Evolutionary conservation across 1,140 invertebrate genomes (phyloP).

Genomic region (Thalassaphorura encarpata): DNA sequence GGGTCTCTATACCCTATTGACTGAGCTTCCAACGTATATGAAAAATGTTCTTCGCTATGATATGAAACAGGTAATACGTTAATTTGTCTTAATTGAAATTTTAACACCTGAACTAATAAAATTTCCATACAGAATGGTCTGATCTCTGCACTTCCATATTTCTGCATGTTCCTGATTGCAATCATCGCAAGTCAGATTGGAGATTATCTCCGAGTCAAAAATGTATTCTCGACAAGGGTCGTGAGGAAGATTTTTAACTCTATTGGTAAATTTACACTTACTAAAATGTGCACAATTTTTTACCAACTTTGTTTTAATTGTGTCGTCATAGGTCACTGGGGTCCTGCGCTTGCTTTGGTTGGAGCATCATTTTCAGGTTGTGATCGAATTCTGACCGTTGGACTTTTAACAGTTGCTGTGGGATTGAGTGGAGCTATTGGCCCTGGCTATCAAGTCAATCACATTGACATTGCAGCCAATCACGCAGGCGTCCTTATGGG

Average conservation of each 20-base stretch:
- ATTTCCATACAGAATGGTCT: slow-evolving; percentile 60
- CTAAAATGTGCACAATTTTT: background rate
- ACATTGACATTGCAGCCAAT: background rate
- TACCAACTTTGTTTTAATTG: slow-evolving; percentile 7
- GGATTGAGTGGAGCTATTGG: background rate
- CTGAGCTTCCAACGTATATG: slow-evolving; percentile 86
- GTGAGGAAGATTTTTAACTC: slow-evolving; percentile 61
- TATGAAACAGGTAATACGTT: too few relatives aligned
- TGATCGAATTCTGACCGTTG: slow-evolving; percentile 46
- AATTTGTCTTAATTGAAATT: too few relatives aligned
- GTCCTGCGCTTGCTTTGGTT: slow-evolving; percentile 61
- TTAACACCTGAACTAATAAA: too few relatives aligned
- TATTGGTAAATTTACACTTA: slow-evolving; percentile 43
- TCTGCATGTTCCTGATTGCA: slow-evolving; percentile 65
- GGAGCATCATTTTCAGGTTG: slow-evolving; percentile 53
- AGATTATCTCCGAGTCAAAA: slow-evolving; percentile 49
- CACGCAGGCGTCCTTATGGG: background rate
- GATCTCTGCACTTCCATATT: slow-evolving; percentile 58
- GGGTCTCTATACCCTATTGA: slow-evolving; percentile 82
- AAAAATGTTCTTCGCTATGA: slow-evolving; percentile 77
- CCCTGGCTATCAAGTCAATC: background rate
- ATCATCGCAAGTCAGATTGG: slow-evolving; percentile 54
- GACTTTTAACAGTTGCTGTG: slow-evolving; percentile 33
- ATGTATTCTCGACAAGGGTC: slow-evolving; percentile 51
- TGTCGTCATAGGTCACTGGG: slow-evolving; percentile 51